phyloP scores from a whole-genome alignment of 64 coral and sea anemone genomes.

The Orbicella faveolata region DNA sequence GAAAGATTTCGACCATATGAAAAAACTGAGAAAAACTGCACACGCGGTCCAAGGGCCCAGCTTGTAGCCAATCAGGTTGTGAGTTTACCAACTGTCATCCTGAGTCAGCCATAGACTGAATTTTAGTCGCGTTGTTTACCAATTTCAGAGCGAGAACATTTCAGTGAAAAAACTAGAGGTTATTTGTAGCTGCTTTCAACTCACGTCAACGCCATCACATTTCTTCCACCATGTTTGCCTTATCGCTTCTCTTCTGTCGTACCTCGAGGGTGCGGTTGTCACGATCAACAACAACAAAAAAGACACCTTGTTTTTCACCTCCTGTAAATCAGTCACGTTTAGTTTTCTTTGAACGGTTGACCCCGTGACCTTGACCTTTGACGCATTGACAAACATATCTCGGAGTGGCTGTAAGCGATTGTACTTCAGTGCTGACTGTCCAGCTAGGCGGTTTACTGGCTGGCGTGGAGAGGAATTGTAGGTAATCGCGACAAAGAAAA shows the following conservation, averaged over 20 bases:
- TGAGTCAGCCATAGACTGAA: too few relatives aligned
- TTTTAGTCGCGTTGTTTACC: too few relatives aligned
- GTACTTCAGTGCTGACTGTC: neutral
- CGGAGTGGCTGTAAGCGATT: neutral
- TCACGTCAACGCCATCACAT: neutral
- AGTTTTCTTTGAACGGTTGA: neutral
- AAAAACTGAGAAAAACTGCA: too few relatives aligned
- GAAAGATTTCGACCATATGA: too few relatives aligned
- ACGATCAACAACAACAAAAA: neutral
- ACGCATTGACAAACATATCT: neutral
- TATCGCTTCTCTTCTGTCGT: neutral
- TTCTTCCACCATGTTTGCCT: neutral
- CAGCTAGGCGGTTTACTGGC: too few relatives aligned
- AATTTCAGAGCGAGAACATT: too few relatives aligned
- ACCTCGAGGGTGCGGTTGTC: neutral
- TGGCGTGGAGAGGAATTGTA: too few relatives aligned
- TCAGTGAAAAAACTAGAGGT: too few relatives aligned
- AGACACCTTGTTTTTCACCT: neutral
- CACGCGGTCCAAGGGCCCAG: too few relatives aligned
- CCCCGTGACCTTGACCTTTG: neutral
- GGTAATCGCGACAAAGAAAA: too few relatives aligned
- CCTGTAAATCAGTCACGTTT: neutral
- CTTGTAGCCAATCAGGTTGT: too few relatives aligned
- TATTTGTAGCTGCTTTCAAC: neutral
- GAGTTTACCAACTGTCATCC: too few relatives aligned